Evolutionary conservation across 1,140 invertebrate species (phyloP).

Genomic region (Ceratina australensis): DNA sequence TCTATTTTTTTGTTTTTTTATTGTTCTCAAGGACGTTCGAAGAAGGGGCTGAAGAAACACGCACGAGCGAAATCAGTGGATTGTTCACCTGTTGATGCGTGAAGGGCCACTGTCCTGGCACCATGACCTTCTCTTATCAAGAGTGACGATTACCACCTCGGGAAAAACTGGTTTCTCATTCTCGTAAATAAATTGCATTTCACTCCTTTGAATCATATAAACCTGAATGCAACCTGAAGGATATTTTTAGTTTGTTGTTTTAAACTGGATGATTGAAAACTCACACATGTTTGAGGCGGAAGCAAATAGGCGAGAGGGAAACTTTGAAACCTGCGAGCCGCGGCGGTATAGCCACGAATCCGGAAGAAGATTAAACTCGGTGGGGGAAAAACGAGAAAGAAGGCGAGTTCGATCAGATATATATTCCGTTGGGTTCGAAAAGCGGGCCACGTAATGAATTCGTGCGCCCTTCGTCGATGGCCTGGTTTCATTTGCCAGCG

Average conservation of each 20-base stretch:
- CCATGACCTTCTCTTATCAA: not conserved
- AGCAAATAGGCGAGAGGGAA: not conserved
- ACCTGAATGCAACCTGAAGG: no score
- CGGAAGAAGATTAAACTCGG: slow-evolving; percentile 41
- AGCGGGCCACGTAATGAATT: slow-evolving; percentile 64
- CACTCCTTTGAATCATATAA: no score
- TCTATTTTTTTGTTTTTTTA: not conserved
- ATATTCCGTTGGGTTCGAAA: slow-evolving; percentile 51
- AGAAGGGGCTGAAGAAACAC: slow-evolving; percentile 6
- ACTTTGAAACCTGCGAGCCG: not conserved
- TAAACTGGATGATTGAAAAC: no score
- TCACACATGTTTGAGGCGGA: no score
- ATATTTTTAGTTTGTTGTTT: no score
- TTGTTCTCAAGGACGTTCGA: not conserved
- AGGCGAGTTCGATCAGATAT: slow-evolving; percentile 58
- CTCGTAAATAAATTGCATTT: no score
- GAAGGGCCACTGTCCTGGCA: slow-evolving; percentile 16
- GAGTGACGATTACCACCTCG: not conserved
- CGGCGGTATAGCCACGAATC: not conserved
- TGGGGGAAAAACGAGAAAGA: slow-evolving; percentile 21
- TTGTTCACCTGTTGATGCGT: slow-evolving; percentile 66
- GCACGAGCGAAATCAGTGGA: slow-evolving; percentile 29
- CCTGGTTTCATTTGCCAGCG: slow-evolving; percentile 60
- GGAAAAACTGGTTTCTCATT: not conserved
- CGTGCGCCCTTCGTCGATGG: slow-evolving; percentile 62